These are phyloP conservation scores for Lepilemur ruficaudatus DNA, from an alignment of 2,797 vertebrate species.

Conservation along the genomic window DNA sequence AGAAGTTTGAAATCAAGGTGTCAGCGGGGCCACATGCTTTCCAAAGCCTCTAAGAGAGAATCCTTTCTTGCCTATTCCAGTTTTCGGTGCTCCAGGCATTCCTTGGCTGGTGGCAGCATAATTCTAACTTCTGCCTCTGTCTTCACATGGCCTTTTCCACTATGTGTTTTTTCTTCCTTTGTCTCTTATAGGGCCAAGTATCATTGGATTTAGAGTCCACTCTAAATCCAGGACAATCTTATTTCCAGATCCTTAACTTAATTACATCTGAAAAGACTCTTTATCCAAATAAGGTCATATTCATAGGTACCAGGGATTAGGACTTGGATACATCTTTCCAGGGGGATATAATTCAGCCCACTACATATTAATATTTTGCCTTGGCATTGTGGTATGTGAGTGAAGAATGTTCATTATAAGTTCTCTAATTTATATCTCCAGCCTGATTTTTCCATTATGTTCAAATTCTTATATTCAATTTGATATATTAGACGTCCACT, in stretches of 20 bases:
- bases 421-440: background rate
- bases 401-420: background rate
- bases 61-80: background rate
- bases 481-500: background rate
- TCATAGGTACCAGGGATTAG: background rate
- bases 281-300: background rate
- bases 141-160: background rate
- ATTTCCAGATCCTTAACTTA: background rate
- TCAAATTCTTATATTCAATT: background rate
- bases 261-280: background rate
- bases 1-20: background rate
- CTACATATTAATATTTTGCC: background rate
- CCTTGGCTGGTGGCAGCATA: background rate
- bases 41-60: background rate
- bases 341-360: background rate
- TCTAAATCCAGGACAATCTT: background rate
- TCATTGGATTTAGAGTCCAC: background rate
- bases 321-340: background rate
- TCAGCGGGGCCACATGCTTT: background rate
- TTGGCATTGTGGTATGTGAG: background rate
- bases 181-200: background rate
- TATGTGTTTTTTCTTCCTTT: background rate
- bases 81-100: background rate
- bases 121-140: background rate
- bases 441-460: background rate